Evolutionary conservation across 2,113 vertebrate species (phyloP).

Genomic region (Odocoileus hemionus): DNA sequence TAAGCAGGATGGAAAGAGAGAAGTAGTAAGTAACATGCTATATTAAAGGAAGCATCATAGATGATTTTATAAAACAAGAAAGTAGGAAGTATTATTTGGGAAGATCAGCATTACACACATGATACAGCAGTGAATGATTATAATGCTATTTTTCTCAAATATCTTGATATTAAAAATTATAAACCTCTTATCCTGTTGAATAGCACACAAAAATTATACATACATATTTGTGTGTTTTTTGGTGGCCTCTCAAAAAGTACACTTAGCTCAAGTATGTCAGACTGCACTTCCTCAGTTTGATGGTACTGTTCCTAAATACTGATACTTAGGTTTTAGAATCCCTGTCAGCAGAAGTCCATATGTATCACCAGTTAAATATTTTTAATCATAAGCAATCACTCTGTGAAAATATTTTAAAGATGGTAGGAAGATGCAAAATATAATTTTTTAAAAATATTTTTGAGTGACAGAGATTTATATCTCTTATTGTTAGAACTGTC

Average conservation of each 20-base stretch:
- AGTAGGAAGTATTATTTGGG: background rate
- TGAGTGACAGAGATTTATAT: background rate
- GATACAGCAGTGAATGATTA: background rate
- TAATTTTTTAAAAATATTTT: background rate
- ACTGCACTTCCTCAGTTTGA: background rate
- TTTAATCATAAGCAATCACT: conserved; percentile 7
- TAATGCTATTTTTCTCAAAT: background rate
- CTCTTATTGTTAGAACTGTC: background rate
- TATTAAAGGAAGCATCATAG: background rate
- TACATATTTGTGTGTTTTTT: background rate
- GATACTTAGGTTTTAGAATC: background rate
- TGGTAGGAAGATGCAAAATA: conserved; percentile 14
- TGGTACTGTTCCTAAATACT: background rate
- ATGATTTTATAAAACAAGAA: background rate
- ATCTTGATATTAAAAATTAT: background rate
- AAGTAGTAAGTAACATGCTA: background rate
- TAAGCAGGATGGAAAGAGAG: background rate
- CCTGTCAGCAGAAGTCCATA: background rate
- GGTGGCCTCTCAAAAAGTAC: background rate
- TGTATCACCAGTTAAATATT: background rate
- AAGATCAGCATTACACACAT: background rate
- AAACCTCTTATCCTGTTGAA: background rate
- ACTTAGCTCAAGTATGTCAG: background rate
- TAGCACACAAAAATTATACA: background rate
- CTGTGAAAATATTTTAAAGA: conserved; percentile 20